A percentile compares a stretch with the other conserved stretches of the same genome.
Evolutionary conservation across 2,888 invertebrate genomes (phyloP).

Genomic region (Mylabris sibirica): DNA sequence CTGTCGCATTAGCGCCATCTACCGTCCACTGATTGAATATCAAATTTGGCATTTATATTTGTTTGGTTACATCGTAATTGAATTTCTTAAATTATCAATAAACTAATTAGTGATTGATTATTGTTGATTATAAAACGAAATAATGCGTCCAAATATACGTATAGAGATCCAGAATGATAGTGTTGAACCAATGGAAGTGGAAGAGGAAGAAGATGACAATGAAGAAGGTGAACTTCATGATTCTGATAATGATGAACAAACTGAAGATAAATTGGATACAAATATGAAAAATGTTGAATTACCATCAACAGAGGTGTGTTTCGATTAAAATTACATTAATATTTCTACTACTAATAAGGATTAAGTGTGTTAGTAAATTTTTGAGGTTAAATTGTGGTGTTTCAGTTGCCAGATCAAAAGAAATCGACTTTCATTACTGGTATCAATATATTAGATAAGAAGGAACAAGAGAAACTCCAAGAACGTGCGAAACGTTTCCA

Average conservation of each 20-base stretch:
- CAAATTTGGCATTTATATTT: background rate
- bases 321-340: conserved; percentile 10
- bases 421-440: conserved; percentile 62
- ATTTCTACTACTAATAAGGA: conserved; percentile 1
- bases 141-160: conserved; percentile 58
- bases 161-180: conserved; percentile 62
- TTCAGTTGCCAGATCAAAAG: conserved; percentile 31
- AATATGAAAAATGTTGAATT: background rate
- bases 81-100: background rate
- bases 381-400: conserved; percentile 32
- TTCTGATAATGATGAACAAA: conserved; percentile 36
- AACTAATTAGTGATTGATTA: background rate
- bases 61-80: background rate
- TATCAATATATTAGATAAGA: conserved; percentile 62
- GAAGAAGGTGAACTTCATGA: conserved; percentile 62
- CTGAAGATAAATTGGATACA: background rate
- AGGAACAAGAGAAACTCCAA: conserved; percentile 64
- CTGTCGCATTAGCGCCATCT: conserved; percentile 3
- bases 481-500: conserved; percentile 69
- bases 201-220: conserved; percentile 48
- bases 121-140: conserved; percentile 9
- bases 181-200: conserved; percentile 63
- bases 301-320: conserved; percentile 11
- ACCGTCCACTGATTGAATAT: background rate
- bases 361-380: conserved; percentile 19